Evolutionary conservation across 2,113 vertebrate species (phyloP), one percentile per base, ranked within the genome.

Genomic region (Myotis lucifugus): DNA sequence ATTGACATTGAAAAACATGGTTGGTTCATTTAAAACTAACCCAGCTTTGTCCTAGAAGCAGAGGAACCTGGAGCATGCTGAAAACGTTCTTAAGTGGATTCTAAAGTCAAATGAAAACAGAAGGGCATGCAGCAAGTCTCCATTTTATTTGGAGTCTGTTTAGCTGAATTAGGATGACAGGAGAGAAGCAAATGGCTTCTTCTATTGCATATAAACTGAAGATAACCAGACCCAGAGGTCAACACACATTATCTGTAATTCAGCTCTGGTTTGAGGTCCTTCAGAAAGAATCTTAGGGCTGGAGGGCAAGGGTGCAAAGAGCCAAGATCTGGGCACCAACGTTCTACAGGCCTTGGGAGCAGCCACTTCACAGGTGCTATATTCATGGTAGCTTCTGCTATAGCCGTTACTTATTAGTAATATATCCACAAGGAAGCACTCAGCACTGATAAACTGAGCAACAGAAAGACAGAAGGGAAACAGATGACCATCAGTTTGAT

Each of bases 1-100:
- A 78, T 90, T 90, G 40, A 76, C 12, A 46, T 34, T 48, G 32
- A 86, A 90, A 92, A 92, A 86, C 34, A 85, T n/a, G 5, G 19
- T 46, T 40, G 14, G 40, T 67, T 70, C 56, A 67, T 79, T 96
- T 88, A 90, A 90, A 96, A 90, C 29, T 19, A 85, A 34, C 2
- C 4, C 50, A 70, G 21, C 25, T 34, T 76, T 74, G 32, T 64
- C 25, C 23, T 50, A 74, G 56, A 37, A 85, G 23, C 37, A 14
- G 95, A 93, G 42, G 54, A 46, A 59, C 23, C 15, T 9, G 54
- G 21, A 11, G 50, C 4, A 52, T 17, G 3, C 29, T 82, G 18
- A 67, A 88, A 78, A 77, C 46, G 27, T 46, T 46, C 21, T 59
- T 56, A 66, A 17, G 18, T 88, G 11, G 7, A 25, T 32, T 81